phyloP scores from a whole-genome alignment of 2,113 vertebrate genomes.

The Physeter macrocephalus region DNA sequence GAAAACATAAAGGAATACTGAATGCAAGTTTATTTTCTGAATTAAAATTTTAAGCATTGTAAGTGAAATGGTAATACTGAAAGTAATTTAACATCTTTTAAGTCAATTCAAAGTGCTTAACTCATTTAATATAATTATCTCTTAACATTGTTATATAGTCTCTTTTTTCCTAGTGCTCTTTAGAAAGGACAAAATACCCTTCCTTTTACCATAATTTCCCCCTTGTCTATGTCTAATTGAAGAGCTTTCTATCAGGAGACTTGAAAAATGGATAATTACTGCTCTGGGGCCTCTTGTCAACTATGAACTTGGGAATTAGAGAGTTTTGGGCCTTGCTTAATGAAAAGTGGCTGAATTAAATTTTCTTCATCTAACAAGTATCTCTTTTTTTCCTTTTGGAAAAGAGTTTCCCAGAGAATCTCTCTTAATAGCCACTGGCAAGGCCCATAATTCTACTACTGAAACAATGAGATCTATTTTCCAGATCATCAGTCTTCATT shows the following conservation, averaged over 20 bases:
- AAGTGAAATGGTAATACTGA: conserved; percentile 21
- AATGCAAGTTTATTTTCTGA: conserved; percentile 50
- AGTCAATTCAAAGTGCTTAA: conserved; percentile 54
- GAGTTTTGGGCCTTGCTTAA: conserved; percentile 67
- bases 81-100: conserved; percentile 61
- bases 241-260: conserved; percentile 63
- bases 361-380: conserved; percentile 63
- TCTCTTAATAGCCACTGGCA: conserved; percentile 63
- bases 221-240: conserved; percentile 59
- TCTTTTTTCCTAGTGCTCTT: conserved; percentile 40
- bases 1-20: conserved; percentile 14
- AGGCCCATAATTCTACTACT: conserved; percentile 71
- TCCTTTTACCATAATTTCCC: conserved; percentile 52
- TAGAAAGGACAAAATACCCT: conserved; percentile 50
- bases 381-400: conserved; percentile 43
- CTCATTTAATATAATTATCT: conserved; percentile 54
- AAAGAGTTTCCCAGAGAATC: conserved; percentile 71
- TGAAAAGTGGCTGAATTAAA: conserved; percentile 72
- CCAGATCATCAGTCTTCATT: conserved; percentile 67
- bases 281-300: conserved; percentile 59
- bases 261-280: conserved; percentile 69
- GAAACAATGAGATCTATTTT: conserved; percentile 71
- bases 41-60: conserved; percentile 59
- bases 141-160: conserved; percentile 42
- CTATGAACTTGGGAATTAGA: conserved; percentile 64